These are phyloP conservation scores for Cataglyphis rosenhaueri DNA, from an alignment of 2,888 invertebrate genomes.

Conservation along the genomic window DNA sequence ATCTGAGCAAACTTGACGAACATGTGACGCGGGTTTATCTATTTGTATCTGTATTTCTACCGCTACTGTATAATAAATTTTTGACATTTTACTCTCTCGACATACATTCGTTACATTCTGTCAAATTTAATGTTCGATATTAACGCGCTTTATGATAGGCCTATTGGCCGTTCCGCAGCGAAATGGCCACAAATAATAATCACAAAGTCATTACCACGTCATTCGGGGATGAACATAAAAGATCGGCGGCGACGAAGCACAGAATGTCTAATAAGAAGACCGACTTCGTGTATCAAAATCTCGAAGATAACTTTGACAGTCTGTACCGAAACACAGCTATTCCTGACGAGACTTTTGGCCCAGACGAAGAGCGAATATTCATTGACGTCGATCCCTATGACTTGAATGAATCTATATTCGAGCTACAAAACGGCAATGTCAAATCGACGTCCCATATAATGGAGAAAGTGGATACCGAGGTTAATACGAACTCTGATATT, in stretches of 20 bases:
- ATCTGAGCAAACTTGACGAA: slow-evolving; percentile 59
- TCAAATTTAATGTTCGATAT: slow-evolving; percentile 30
- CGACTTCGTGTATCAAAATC: slow-evolving; percentile 72
- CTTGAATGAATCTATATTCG: slow-evolving; percentile 78
- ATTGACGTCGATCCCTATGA: slow-evolving; percentile 83
- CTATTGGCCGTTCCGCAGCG: slow-evolving; percentile 92
- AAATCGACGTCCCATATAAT: slow-evolving; percentile 50
- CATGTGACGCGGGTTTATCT: slow-evolving; percentile 26
- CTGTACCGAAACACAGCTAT: slow-evolving; percentile 79
- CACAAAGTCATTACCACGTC: slow-evolving; percentile 87
- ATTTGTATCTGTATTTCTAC: background rate
- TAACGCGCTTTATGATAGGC: slow-evolving; percentile 76
- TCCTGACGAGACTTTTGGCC: slow-evolving; percentile 82
- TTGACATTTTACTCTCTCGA: slow-evolving; percentile 5
- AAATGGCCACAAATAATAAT: slow-evolving; percentile 89
- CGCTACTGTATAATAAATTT: slow-evolving; percentile 19
- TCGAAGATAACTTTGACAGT: slow-evolving; percentile 71
- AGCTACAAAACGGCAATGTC: slow-evolving; percentile 73
- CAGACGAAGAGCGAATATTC: slow-evolving; percentile 83
- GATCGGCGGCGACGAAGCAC: slow-evolving; percentile 59
- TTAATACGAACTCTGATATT: slow-evolving; percentile 55
- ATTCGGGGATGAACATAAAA: slow-evolving; percentile 64
- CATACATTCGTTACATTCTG: slow-evolving; percentile 10
- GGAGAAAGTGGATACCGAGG: slow-evolving; percentile 36
- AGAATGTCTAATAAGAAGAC: slow-evolving; percentile 64